Percentiles rank a stretch among this genome's conserved stretches.
phyloP scores from a whole-genome alignment of 1,140 invertebrate species.

The Chrysoperla carnea region DNA sequence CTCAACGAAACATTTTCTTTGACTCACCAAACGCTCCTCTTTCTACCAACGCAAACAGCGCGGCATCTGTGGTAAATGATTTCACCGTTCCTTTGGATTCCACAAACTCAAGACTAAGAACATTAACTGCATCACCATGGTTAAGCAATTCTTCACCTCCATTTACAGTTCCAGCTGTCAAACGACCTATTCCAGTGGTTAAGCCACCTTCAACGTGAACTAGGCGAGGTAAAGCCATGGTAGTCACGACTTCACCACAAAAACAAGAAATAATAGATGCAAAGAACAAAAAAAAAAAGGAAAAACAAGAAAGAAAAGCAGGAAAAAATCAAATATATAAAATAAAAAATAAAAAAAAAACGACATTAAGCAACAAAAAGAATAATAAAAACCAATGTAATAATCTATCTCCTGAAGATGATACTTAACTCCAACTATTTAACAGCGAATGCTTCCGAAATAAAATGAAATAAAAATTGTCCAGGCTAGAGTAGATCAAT shows the following conservation, averaged over 20 bases:
- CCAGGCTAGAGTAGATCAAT: too few relatives aligned
- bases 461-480: too few relatives aligned
- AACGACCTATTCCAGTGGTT: slow-evolving; percentile 5
- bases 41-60: too few relatives aligned
- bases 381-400: too few relatives aligned
- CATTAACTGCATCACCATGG: slow-evolving; percentile 1
- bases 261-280: slow-evolving; percentile 9
- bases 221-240: slow-evolving; percentile 7
- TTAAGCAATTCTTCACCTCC: slow-evolving; percentile 3
- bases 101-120: slow-evolving; percentile 2
- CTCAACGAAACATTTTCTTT: slow-evolving; percentile 10
- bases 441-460: too few relatives aligned
- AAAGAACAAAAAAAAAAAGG: slow-evolving; percentile 3
- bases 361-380: too few relatives aligned
- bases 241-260: slow-evolving; percentile 8
- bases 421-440: too few relatives aligned
- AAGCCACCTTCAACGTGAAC: slow-evolving; percentile 5
- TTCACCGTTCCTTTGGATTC: slow-evolving; percentile 5
- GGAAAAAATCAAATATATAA: too few relatives aligned
- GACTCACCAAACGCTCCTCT: too few relatives aligned
- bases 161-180: slow-evolving; percentile 6
- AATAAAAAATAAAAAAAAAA: too few relatives aligned
- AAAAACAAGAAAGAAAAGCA: slow-evolving; percentile 5
- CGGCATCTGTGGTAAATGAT: too few relatives aligned
- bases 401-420: too few relatives aligned